These are phyloP conservation scores for Phrynosoma blainvillii DNA, from an alignment of 2,113 vertebrate species.

Conservation along the genomic window DNA sequence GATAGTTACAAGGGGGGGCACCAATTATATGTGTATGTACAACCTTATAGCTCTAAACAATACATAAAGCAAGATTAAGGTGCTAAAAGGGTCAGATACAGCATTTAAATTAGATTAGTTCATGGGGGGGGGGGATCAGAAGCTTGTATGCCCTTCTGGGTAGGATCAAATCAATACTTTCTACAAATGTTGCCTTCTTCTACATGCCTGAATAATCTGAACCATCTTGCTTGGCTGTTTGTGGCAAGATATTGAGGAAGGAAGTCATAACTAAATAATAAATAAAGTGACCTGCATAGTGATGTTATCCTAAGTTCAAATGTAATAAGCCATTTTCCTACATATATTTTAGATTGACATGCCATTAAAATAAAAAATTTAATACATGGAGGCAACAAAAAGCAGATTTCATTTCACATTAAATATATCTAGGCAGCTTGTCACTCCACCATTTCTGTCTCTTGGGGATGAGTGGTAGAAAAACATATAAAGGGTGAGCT, in stretches of 20 bases:
- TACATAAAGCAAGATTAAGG: no score
- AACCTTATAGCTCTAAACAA: no score
- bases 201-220: slow-evolving; percentile 21
- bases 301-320: slow-evolving; percentile 52
- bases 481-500: slow-evolving; percentile 8
- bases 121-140: no score
- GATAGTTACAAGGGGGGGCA: no score
- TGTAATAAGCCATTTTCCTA: slow-evolving; percentile 53
- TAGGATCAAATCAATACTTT: background rate
- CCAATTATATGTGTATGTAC: no score
- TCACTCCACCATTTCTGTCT: slow-evolving; percentile 42
- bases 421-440: slow-evolving; percentile 51
- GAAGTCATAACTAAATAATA: slow-evolving; percentile 69
- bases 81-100: no score
- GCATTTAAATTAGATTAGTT: no score
- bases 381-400: slow-evolving; percentile 63
- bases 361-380: slow-evolving; percentile 76
- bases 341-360: slow-evolving; percentile 63
- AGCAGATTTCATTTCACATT: slow-evolving; percentile 66
- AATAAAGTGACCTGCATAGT: slow-evolving; percentile 46
- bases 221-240: slow-evolving; percentile 11
- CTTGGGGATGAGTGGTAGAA: slow-evolving; percentile 35
- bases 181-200: background rate
- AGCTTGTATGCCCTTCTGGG: no score
- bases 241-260: slow-evolving; percentile 22